phyloP scores from a whole-genome alignment of 2,888 invertebrate genomes.

The Gortyna flavago region DNA sequence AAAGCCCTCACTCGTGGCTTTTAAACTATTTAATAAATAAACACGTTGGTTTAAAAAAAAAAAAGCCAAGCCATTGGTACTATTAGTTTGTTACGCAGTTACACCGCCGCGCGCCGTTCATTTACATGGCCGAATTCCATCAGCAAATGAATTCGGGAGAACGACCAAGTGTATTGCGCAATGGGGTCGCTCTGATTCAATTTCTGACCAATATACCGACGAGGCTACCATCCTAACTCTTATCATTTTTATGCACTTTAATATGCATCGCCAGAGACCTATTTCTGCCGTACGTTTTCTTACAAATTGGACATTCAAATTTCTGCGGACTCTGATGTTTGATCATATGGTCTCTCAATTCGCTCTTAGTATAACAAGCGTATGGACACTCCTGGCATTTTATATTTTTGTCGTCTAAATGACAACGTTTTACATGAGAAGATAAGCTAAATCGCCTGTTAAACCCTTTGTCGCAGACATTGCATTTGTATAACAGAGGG shows the following conservation, averaged over 20 bases:
- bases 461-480: slow-evolving; percentile 58
- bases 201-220: too few relatives aligned
- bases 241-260: slow-evolving; percentile 77
- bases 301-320: slow-evolving; percentile 82
- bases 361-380: slow-evolving; percentile 13
- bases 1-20: background rate
- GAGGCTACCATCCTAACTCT: background rate
- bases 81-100: too few relatives aligned
- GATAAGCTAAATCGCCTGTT: slow-evolving; percentile 57
- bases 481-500: slow-evolving; percentile 60
- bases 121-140: too few relatives aligned
- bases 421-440: slow-evolving; percentile 60
- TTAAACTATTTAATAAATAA: slow-evolving; percentile 7
- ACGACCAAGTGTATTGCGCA: background rate
- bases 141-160: too few relatives aligned
- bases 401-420: slow-evolving; percentile 56
- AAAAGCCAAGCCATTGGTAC: too few relatives aligned
- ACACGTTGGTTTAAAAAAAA: too few relatives aligned
- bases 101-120: too few relatives aligned
- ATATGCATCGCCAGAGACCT: slow-evolving; percentile 78
- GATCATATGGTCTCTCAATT: slow-evolving; percentile 72
- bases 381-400: slow-evolving; percentile 51
- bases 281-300: slow-evolving; percentile 76
- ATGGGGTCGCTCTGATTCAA: background rate
- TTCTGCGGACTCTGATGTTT: slow-evolving; percentile 73